Conservation (phyloP, 2,797 vertebrate species). For the Rhinella marina region DNA sequence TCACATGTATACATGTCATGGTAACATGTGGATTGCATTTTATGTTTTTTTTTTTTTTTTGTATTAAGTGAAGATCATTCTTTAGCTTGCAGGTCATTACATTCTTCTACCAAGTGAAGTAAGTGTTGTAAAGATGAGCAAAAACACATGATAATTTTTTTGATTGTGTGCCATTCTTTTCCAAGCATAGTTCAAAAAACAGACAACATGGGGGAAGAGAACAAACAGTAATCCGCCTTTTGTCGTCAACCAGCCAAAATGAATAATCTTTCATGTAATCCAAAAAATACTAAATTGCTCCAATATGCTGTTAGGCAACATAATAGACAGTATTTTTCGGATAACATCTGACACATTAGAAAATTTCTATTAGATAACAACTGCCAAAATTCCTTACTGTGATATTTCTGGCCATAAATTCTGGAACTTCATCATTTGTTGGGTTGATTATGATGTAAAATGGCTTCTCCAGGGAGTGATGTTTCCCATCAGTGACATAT, state of each 20-base stretch:
- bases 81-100: background rate
- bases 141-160: background rate
- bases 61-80: background rate
- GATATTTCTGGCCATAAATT: constrained; percentile 86
- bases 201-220: background rate
- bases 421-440: constrained; percentile 90
- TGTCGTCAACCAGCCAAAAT: background rate
- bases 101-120: background rate
- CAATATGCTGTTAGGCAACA: constrained; percentile 21
- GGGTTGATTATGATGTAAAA: constrained; percentile 89
- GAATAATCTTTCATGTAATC: constrained; percentile 5
- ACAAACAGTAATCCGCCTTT: constrained; percentile 3
- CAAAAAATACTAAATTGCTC: background rate
- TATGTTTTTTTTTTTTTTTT: background rate
- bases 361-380: background rate
- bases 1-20: no score
- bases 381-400: constrained; percentile 77
- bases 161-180: background rate
- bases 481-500: constrained; percentile 86
- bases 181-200: background rate
- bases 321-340: background rate
- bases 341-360: constrained; percentile 6
- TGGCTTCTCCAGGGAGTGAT: constrained; percentile 74
- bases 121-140: background rate
- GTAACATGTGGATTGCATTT: background rate